phyloP scores from a whole-genome alignment of 2,113 vertebrate species.

The Apeltes quadracus region DNA sequence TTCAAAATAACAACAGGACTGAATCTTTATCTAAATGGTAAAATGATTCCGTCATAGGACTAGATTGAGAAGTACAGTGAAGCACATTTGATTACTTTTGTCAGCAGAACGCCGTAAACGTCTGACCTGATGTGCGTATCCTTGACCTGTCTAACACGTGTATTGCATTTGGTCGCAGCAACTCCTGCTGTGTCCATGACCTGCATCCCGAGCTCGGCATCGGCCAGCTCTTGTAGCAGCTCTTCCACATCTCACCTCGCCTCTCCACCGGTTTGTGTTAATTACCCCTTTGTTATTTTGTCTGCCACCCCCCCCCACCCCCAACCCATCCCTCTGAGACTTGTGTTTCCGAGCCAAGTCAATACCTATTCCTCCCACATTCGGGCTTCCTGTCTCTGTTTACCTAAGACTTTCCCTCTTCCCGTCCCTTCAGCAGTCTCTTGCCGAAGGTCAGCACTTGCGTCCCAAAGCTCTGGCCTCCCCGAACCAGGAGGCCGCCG shows the following conservation, averaged over 20 bases:
- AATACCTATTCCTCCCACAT: neutral
- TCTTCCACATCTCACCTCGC: conserved; percentile 96
- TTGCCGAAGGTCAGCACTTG: conserved; percentile 90
- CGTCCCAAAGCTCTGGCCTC: conserved; percentile 87
- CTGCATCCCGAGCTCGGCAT: conserved; percentile 92
- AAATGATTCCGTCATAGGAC: neutral
- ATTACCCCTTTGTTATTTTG: conserved; percentile 1
- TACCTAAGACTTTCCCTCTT: conserved; percentile 6
- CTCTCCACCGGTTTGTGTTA: conserved; percentile 90
- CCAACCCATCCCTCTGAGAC: neutral
- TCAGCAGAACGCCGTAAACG: too few relatives aligned
- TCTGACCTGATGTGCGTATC: neutral
- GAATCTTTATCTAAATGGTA: neutral
- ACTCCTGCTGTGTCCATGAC: conserved; percentile 90
- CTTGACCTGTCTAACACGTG: neutral
- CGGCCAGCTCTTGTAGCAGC: conserved; percentile 96
- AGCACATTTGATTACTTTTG: too few relatives aligned
- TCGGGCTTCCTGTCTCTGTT: conserved; percentile 15
- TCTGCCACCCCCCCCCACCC: neutral
- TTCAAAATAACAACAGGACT: neutral
- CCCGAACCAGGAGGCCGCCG: conserved; percentile 85
- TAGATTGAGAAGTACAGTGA: neutral
- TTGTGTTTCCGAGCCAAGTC: neutral
- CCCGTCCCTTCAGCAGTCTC: conserved; percentile 83
- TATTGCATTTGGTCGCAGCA: conserved; percentile 73